Evolutionary conservation across 2,113 vertebrate species (phyloP), one percentile per base, ranked within the genome.

Genomic region (Malurus elegans): DNA sequence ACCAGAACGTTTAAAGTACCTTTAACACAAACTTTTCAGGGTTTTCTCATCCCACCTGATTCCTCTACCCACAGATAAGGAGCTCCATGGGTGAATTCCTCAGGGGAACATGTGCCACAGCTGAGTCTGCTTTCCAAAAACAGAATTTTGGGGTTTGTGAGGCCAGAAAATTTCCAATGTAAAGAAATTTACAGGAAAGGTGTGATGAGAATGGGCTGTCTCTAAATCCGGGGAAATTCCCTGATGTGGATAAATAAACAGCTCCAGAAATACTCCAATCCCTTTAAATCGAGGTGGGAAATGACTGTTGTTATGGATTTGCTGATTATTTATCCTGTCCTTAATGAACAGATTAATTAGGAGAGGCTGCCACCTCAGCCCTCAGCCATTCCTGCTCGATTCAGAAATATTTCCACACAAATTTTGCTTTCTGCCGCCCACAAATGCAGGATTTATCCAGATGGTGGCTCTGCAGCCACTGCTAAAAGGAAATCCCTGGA

Each of bases 41-140:
- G 44, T 9, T 31, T 14, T 17, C 32, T 66, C 6, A 45, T 17
- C 19, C 29, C 16, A 9, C 23, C 2, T 2, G 23, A 6, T 5
- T n/a, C 50, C 32, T 28, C 21, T 0, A 10, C 4, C 7, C 32
- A 10, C 1, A 24, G 25, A 2, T 2, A 1, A 20, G 57, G 9
- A 5, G 26, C 21, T 47, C 24, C 18, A 8, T 0, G 36, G 26
- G 23, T 11, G 5, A 9, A 4, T 36, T 40, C 47, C 50, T 6
- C 8, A 14, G 42, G 42, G 60, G 36, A 64, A 34, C 19, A 0
- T 8, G 12, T 11, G 23, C 23, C 76, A 8, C 25, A 86, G 25
- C 66, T 31, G 8, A 38, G 14, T 3, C n/a, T 23, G 36, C 29
- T 51, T 57, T 36, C 15, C 13, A 50, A 71, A 60, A 13, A 51